Evolutionary conservation across 2,797 vertebrate species (phyloP).

Genomic region (Artibeus jamaicensis): DNA sequence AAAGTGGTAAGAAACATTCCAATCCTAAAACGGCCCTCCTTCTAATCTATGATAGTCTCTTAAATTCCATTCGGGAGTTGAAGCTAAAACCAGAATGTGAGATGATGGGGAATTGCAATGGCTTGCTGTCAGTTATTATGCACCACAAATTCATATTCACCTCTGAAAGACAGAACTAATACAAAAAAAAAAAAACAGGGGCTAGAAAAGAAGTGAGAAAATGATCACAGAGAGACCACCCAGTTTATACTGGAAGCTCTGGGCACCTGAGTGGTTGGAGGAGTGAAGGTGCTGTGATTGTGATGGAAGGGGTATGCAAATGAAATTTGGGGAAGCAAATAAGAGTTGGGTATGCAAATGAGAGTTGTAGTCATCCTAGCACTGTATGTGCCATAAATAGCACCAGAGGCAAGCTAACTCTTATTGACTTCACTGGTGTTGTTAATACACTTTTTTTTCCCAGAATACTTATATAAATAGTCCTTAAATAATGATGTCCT

Average conservation of each 20-base stretch:
- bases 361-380: not conserved
- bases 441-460: not conserved
- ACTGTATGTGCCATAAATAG: not conserved
- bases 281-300: not conserved
- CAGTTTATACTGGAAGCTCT: not conserved
- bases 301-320: not conserved
- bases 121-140: not conserved
- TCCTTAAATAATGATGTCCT: conserved; percentile 1
- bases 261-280: not conserved
- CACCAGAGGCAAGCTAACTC: not conserved
- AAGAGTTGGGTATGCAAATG: not conserved
- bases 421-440: not conserved
- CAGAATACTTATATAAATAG: not conserved
- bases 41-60: not conserved
- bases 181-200: not conserved
- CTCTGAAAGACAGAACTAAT: not conserved
- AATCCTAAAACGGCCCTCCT: not conserved
- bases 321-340: not conserved
- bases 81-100: not conserved
- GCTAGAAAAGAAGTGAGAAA: not conserved
- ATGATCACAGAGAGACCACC: not conserved
- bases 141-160: not conserved
- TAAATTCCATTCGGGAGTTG: not conserved
- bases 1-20: not conserved
- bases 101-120: not conserved